Percentiles rank a stretch among this genome's conserved stretches.
Evolutionary conservation across 2,797 vertebrate species (phyloP).

Genomic region (Coccyzus lansbergi): DNA sequence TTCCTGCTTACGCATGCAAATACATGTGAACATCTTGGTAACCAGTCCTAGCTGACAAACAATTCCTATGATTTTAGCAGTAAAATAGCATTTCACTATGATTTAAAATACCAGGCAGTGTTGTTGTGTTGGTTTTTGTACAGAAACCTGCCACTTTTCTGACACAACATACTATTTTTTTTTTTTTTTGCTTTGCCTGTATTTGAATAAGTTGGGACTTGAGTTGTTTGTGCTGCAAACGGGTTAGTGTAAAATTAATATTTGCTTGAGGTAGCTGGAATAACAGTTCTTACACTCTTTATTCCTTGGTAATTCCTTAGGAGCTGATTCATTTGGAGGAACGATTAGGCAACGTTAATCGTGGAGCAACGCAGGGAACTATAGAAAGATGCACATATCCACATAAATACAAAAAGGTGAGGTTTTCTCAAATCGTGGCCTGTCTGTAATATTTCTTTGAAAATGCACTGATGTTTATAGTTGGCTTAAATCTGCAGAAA

Average conservation of each 20-base stretch:
- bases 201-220: background rate
- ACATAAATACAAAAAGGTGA: constrained; percentile 99
- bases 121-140: background rate
- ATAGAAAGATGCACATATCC: constrained; percentile 99
- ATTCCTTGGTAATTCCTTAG: constrained; percentile 74
- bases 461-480: background rate
- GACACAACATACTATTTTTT: background rate
- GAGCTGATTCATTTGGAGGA: constrained; percentile 99
- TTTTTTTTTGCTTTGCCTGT: background rate
- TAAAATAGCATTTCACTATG: background rate
- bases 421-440: constrained; percentile 27
- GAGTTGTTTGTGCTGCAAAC: background rate
- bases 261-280: background rate
- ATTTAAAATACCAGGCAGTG: background rate
- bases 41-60: background rate
- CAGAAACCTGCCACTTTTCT: background rate
- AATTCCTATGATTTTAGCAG: background rate
- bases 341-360: constrained; percentile 96
- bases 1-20: background rate
- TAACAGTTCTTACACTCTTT: constrained; percentile 39
- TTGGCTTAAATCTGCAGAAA: background rate
- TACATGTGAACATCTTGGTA: background rate
- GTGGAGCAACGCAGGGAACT: constrained; percentile 98
- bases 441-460: background rate
- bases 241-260: background rate